Percentiles rank a stretch among this genome's conserved stretches.
These are phyloP conservation scores for Ophioninae sp. DNA, from an alignment of 2,888 invertebrate species.

Conservation along the genomic window DNA sequence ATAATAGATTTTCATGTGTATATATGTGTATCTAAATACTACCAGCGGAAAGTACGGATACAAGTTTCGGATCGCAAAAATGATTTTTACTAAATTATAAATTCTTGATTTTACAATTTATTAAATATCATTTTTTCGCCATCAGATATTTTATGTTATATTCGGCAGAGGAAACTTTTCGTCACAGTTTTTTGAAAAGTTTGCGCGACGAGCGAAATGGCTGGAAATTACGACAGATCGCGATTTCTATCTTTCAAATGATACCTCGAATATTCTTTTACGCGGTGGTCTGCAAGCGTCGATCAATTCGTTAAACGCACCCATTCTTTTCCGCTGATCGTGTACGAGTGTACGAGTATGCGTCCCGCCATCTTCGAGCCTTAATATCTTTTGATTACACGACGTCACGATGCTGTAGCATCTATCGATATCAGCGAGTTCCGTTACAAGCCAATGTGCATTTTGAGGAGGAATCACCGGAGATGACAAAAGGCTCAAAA, in stretches of 20 bases:
- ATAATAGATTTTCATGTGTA: slow-evolving; percentile 34
- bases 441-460: neutral
- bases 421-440: neutral
- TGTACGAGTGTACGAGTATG: too few species aligned
- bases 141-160: neutral
- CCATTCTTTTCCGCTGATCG: neutral
- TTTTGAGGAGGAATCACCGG: too few species aligned
- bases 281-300: neutral
- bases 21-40: slow-evolving; percentile 14
- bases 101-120: neutral
- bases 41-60: neutral
- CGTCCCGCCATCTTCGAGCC: neutral
- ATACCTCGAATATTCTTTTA: neutral
- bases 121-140: neutral
- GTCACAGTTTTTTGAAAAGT: too few species aligned
- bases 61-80: neutral
- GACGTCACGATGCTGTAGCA: neutral
- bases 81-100: neutral
- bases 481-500: too few species aligned
- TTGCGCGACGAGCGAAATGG: neutral
- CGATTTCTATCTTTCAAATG: neutral
- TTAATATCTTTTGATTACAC: neutral
- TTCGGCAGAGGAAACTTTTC: neutral
- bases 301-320: neutral
- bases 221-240: neutral